These are phyloP conservation scores for Poecile montanus DNA, from an alignment of 2,797 vertebrate species.

Conservation along the genomic window DNA sequence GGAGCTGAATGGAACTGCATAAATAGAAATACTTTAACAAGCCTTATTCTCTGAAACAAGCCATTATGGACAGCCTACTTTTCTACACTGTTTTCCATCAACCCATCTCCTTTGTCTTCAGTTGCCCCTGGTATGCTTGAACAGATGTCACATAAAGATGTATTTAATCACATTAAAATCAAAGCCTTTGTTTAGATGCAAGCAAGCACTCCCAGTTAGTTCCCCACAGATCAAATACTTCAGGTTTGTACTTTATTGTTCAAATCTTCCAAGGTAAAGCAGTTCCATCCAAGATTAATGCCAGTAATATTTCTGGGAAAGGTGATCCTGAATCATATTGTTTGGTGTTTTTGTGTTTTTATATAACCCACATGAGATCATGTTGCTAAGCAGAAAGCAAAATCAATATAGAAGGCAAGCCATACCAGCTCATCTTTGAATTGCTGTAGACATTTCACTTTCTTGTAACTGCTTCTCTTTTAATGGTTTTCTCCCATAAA, in stretches of 20 bases:
- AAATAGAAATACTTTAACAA: conserved; percentile 17
- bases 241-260: background rate
- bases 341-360: background rate
- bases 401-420: conserved; percentile 27
- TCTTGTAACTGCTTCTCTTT: background rate
- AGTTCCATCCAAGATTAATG: background rate
- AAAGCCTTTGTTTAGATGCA: background rate
- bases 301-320: background rate
- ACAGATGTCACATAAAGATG: conserved; percentile 15
- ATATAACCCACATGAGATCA: background rate
- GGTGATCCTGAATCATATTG: background rate
- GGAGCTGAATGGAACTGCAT: background rate
- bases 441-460: background rate
- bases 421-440: background rate
- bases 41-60: background rate
- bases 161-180: conserved; percentile 38
- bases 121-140: conserved; percentile 17
- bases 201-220: background rate
- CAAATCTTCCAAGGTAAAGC: background rate
- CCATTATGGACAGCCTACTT: background rate
- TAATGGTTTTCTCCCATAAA: background rate
- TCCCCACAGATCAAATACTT: background rate
- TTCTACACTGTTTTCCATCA: background rate
- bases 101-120: conserved; percentile 1
- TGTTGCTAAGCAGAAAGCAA: conserved; percentile 53